Conservation (phyloP, 2,113 vertebrate genomes). For the Brachyistius frenatus region DNA sequence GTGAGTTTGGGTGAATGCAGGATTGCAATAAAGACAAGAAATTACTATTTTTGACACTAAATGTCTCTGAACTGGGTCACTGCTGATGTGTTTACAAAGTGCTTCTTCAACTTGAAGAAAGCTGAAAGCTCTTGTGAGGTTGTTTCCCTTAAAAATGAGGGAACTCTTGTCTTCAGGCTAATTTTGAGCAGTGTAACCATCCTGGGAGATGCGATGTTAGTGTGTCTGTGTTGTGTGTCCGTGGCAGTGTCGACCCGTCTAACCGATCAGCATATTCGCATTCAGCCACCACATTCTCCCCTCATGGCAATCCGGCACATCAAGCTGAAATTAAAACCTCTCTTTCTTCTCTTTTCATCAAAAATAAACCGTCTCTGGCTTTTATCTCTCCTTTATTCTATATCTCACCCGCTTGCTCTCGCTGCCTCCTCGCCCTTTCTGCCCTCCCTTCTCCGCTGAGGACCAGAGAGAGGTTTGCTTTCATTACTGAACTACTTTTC, state of each 20-base stretch:
- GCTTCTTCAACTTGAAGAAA: constrained; percentile 34
- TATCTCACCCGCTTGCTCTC: constrained; percentile 51
- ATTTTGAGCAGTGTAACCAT: constrained; percentile 9
- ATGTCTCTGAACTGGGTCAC: constrained; percentile 47
- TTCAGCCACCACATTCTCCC: constrained; percentile 47
- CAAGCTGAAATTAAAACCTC: constrained; percentile 70
- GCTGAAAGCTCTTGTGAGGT: constrained; percentile 28
- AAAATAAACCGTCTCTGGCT: constrained; percentile 65
- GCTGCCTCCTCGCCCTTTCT: constrained; percentile 60
- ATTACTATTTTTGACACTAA: constrained; percentile 9
- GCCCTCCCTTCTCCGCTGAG: constrained; percentile 59
- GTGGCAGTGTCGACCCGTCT: neutral
- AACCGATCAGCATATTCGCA: constrained; percentile 58
- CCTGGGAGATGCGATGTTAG: constrained; percentile 15
- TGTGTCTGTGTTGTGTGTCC: constrained; percentile 18
- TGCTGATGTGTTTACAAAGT: constrained; percentile 38
- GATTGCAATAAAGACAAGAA: constrained; percentile 23
- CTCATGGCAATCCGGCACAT: constrained; percentile 50
- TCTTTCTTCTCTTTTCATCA: constrained; percentile 62
- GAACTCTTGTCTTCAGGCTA: constrained; percentile 49
- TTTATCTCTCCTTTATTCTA: constrained; percentile 64
- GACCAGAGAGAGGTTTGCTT: constrained; percentile 71
- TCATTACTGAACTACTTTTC: constrained; percentile 80
- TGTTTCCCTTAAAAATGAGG: constrained; percentile 40
- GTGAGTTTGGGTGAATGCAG: constrained; percentile 34